Conservation (phyloP, 92 coral and sea anemone genomes). For the Palythoa grandiflora region DNA sequence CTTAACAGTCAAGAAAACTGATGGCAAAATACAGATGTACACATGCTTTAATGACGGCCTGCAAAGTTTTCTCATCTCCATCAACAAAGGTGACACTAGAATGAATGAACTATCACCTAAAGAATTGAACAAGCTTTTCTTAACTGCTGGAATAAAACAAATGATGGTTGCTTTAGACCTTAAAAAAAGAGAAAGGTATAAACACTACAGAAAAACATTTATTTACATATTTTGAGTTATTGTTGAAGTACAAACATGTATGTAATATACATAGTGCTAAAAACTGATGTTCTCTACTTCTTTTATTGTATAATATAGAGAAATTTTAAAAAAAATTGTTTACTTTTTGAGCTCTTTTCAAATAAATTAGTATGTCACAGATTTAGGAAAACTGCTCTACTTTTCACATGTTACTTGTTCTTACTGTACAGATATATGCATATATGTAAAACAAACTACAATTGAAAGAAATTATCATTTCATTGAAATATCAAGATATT, state of each 20-base stretch:
- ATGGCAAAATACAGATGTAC: conserved; percentile 42
- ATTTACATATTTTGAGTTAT: conserved; percentile 21
- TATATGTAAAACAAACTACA: conserved; percentile 35
- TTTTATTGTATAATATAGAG: conserved; percentile 27
- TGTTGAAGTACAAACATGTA: conserved; percentile 22
- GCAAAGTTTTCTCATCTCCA: conserved; percentile 54
- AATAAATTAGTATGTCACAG: conserved; percentile 24
- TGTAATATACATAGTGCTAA: conserved; percentile 27
- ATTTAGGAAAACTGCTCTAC: conserved; percentile 34
- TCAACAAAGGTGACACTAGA: conserved; percentile 42
- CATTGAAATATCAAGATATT: conserved; percentile 28
- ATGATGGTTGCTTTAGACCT: conserved; percentile 46
- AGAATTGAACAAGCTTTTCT: conserved; percentile 47
- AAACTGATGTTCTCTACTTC: conserved; percentile 29
- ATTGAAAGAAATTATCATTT: conserved; percentile 23
- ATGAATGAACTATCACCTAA: conserved; percentile 48
- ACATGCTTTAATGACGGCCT: conserved; percentile 54
- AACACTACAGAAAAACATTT: conserved; percentile 28
- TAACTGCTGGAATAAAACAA: conserved; percentile 34
- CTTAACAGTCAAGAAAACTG: conserved; percentile 46
- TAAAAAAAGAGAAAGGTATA: conserved; percentile 29
- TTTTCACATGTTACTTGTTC: conserved; percentile 32
- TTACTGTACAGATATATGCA: conserved; percentile 27
- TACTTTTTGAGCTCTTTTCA: conserved; percentile 25
- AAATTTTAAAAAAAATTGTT: conserved; percentile 9